Percentiles rank a stretch among this genome's conserved stretches.
Conservation (phyloP, 2,797 vertebrate genomes). For the Ctenosaura bakeri region DNA sequence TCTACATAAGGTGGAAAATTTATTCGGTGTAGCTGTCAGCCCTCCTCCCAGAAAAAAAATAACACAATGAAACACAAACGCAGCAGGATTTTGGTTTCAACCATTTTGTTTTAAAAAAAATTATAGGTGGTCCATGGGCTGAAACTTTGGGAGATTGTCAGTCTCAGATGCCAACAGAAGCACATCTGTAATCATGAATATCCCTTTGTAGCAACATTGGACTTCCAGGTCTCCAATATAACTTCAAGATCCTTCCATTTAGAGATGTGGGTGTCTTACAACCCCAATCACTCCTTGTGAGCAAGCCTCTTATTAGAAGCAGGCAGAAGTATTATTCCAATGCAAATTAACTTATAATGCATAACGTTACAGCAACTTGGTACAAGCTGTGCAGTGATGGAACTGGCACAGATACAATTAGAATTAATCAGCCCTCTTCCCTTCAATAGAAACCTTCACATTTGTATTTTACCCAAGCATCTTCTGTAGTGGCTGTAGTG, state of each 20-base stretch:
- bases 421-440: neutral
- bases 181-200: neutral
- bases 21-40: no score
- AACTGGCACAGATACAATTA: neutral
- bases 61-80: no score
- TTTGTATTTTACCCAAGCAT: neutral
- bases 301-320: neutral
- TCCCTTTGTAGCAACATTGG: neutral
- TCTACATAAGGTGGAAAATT: no score
- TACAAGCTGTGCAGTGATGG: neutral
- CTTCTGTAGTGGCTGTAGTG: neutral
- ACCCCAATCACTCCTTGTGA: neutral
- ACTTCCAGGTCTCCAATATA: neutral
- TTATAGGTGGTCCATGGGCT: no score
- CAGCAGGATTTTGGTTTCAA: no score
- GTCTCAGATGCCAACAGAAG: neutral
- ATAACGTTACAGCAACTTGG: neutral
- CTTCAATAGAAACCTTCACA: neutral
- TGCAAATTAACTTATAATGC: neutral
- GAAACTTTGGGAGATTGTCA: no score
- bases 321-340: neutral
- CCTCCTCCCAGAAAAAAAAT: no score
- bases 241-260: neutral
- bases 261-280: neutral
- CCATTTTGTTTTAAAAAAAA: no score